phyloP scores from a whole-genome alignment of 2,113 vertebrate genomes.

The Peucedramus taeniatus region DNA sequence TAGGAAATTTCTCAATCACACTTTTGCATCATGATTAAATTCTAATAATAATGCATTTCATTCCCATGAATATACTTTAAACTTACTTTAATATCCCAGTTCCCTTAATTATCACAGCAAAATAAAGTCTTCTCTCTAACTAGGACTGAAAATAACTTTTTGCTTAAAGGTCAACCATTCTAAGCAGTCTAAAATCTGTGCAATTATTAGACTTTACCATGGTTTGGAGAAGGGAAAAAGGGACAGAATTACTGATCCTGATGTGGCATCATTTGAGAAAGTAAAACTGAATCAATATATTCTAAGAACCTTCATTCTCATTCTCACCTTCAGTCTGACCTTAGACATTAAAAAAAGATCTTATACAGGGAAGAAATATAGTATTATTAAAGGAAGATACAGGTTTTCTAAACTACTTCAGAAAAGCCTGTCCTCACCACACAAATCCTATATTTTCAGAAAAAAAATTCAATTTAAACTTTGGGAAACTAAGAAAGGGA shows the following conservation, averaged over 20 bases:
- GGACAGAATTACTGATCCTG: background rate
- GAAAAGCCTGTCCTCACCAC: background rate
- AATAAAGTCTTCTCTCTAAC: background rate
- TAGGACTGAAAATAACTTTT: background rate
- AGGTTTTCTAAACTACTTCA: background rate
- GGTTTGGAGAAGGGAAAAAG: background rate
- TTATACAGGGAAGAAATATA: background rate
- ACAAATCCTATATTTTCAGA: background rate
- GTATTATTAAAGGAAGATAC: background rate
- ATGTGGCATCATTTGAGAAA: background rate
- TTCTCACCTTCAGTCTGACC: background rate
- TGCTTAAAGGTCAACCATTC: slow-evolving; percentile 4
- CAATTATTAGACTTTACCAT: background rate
- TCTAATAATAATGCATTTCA: background rate
- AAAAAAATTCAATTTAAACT: background rate
- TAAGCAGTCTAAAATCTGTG: background rate
- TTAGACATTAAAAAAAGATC: background rate
- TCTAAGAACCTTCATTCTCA: background rate
- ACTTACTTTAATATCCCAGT: background rate
- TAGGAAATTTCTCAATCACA: background rate
- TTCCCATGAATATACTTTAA: background rate
- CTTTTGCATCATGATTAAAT: background rate
- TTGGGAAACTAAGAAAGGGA: background rate
- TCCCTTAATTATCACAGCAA: slow-evolving; percentile 9
- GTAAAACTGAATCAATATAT: background rate